These are phyloP conservation scores for Pseudonaja textilis DNA, from an alignment of 2,113 vertebrate species.

Conservation along the genomic window DNA sequence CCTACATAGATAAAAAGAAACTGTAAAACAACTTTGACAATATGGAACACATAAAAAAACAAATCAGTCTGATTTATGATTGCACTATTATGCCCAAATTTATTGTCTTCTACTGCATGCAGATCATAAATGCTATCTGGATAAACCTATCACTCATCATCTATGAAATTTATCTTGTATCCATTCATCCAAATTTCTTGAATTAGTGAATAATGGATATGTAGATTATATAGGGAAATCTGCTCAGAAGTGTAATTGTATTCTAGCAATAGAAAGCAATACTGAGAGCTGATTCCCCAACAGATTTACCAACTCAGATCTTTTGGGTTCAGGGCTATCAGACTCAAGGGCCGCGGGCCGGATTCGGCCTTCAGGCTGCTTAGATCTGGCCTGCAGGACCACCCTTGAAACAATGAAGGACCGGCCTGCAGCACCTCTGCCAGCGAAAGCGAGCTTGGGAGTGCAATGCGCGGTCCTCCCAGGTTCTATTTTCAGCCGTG, in stretches of 20 bases:
- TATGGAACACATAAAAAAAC: not conserved
- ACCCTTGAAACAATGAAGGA: too few relatives aligned
- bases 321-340: not conserved
- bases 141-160: not conserved
- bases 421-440: too few relatives aligned
- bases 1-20: not conserved
- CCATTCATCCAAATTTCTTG: not conserved
- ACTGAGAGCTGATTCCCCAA: not conserved
- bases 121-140: not conserved
- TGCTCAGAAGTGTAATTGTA: not conserved
- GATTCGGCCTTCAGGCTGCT: too few relatives aligned
- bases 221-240: accelerated
- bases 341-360: too few relatives aligned
- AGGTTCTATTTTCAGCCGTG: too few relatives aligned
- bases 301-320: not conserved
- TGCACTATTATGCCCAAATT: not conserved
- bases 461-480: too few relatives aligned
- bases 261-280: not conserved
- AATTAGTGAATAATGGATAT: not conserved
- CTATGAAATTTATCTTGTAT: not conserved
- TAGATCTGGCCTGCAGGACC: too few relatives aligned
- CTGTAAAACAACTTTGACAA: not conserved
- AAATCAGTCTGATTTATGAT: not conserved
- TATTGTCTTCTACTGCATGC: not conserved
- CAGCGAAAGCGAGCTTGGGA: too few relatives aligned